Evolutionary conservation across 2,113 vertebrate species (phyloP), one percentile per base, ranked within the genome.

Genomic region (Pollimyrus isidori): DNA sequence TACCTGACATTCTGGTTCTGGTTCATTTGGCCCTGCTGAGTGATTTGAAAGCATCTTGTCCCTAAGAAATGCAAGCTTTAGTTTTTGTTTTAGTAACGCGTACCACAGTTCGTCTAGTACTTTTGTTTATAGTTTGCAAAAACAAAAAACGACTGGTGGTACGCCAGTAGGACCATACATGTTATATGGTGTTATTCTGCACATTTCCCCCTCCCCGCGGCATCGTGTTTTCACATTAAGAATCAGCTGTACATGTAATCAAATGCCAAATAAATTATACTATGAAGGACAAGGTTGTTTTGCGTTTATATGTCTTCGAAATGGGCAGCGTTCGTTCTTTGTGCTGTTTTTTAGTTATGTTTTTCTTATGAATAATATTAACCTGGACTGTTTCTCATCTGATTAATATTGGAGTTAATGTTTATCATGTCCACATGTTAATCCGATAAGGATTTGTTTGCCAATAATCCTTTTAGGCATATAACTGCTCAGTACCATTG

Each of bases 251-350:
- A 95, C 95, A 95, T 98, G 97, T 97, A 96, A 97, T 97, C 95
- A 97, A 97, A 98, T 97, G 97, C 97, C 97, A 98, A 99, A 99
- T 98, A 98, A 99, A 98, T 92, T 95, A 94, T 96, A 96, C 96
- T 96, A 94, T 96, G 95, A 94, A 95, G 95, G 93, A 94, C 80
- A 39, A 49, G 0, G 6, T 52, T 52, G 73, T 26, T 23, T 21
- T 89, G 62, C 48, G 0, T 65, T 58, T n/a, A 23, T 23, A 21
- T 92, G 80, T 87, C 15, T 53, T 56, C 9, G 17, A 53, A 9
- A 30, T 35, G 4, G n/a, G 23, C 39, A 53, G n/a, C 82, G 42
- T 35, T 26, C 7, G 7, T 26, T n/a, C 4, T 88, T 76, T 49
- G 39, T 80, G 42, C 4, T 30, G 5, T 13, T 80, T 39, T 88